Percentiles rank a stretch among this genome's conserved stretches.
Conservation (phyloP, 2,797 vertebrate species). For the Pangasius macronema region DNA sequence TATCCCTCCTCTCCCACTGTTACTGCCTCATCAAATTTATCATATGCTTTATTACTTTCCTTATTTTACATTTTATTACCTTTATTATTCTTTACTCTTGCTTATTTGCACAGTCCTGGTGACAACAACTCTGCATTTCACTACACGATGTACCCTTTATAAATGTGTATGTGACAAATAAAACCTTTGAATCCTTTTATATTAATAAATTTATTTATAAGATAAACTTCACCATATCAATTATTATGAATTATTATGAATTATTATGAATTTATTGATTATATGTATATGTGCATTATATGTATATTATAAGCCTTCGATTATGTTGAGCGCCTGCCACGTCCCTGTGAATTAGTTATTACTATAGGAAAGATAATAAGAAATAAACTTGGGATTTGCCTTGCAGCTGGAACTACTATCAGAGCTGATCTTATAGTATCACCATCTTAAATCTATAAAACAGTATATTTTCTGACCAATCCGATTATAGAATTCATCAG, state of each 20-base stretch:
- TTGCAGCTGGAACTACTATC: background rate
- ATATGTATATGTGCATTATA: background rate
- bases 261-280: background rate
- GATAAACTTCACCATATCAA: background rate
- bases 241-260: background rate
- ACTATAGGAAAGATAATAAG: background rate
- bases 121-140: background rate
- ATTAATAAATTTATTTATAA: background rate
- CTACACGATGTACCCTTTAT: too few species aligned
- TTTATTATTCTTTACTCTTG: background rate
- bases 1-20: background rate
- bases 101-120: background rate
- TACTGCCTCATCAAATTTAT: background rate
- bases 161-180: background rate
- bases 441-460: background rate
- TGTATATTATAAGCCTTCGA: background rate
- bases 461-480: background rate
- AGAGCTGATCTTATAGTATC: background rate
- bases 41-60: background rate
- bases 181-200: background rate
- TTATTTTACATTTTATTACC: background rate
- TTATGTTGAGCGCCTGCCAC: background rate
- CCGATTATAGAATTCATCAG: slow-evolving; percentile 33
- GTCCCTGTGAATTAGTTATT: background rate
- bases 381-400: background rate